Evolutionary conservation across 2,113 vertebrate species (phyloP).

Genomic region (Hypanus sabinus): DNA sequence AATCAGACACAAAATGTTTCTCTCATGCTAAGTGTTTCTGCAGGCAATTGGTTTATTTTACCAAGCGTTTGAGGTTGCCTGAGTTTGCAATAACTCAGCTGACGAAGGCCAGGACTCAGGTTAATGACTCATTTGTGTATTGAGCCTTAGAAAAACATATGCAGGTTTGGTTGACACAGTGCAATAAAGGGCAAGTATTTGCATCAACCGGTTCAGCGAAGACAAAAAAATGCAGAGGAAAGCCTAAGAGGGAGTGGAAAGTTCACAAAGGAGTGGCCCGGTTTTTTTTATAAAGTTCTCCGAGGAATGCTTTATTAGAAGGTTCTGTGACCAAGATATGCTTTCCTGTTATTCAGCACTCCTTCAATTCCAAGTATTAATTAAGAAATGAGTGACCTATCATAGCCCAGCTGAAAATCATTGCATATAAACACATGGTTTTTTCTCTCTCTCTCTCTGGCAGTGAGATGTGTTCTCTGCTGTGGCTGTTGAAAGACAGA

Average conservation of each 20-base stretch:
- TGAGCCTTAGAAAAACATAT: constrained; percentile 41
- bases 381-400: constrained; percentile 25
- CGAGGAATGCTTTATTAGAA: neutral
- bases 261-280: constrained; percentile 9
- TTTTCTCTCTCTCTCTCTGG: constrained; percentile 44
- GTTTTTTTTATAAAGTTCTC: neutral
- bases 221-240: neutral
- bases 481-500: constrained; percentile 57
- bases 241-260: neutral
- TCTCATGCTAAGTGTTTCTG: neutral
- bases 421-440: constrained; percentile 47
- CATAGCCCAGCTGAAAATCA: constrained; percentile 43
- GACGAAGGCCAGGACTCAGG: constrained; percentile 40
- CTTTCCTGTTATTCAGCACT: constrained; percentile 42
- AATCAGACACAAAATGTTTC: constrained; percentile 34
- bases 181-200: constrained; percentile 7
- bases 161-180: constrained; percentile 24
- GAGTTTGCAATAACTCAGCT: accelerated
- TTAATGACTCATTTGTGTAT: constrained; percentile 44
- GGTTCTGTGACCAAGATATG: constrained; percentile 44
- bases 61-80: constrained; percentile 42
- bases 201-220: neutral
- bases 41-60: constrained; percentile 44
- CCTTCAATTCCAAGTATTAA: constrained; percentile 29
- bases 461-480: constrained; percentile 50